Percentiles rank a stretch among this genome's conserved stretches.
Evolutionary conservation across 2,797 vertebrate genomes (phyloP).

Genomic region (Gallirallus australis): DNA sequence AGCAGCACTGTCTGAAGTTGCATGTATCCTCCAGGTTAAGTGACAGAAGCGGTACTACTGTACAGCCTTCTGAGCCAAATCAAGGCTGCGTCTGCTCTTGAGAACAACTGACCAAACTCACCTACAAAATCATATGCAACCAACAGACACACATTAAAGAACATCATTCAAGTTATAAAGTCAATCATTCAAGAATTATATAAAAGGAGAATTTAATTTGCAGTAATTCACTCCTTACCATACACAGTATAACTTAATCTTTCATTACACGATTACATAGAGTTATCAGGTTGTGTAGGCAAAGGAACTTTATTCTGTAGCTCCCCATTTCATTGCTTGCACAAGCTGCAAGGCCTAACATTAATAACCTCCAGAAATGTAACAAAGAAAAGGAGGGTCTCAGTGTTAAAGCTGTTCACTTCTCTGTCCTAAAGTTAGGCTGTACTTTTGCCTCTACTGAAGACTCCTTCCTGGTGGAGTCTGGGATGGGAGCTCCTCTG

Average conservation of each 20-base stretch:
- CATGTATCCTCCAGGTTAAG: neutral
- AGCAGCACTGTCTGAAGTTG: neutral
- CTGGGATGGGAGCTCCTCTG: neutral
- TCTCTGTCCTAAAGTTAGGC: neutral
- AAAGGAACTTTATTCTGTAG: neutral
- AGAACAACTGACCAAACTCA: neutral
- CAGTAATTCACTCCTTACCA: neutral
- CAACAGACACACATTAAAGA: neutral
- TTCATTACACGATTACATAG: neutral
- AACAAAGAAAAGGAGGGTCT: neutral
- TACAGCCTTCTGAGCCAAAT: neutral
- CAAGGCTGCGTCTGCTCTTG: neutral
- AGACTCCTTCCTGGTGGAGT: neutral
- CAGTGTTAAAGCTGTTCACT: neutral
- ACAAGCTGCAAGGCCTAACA: neutral
- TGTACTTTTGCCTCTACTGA: neutral
- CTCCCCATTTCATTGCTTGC: neutral
- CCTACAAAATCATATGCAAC: neutral
- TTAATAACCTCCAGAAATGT: neutral
- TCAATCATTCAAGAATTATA: neutral
- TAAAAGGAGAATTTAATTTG: neutral
- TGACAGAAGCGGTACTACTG: neutral
- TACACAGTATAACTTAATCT: rapidly evolving
- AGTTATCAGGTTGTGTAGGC: neutral
- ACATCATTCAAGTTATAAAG: neutral